Evolutionary conservation across 1,140 invertebrate species (phyloP), one percentile per base, ranked within the genome.

Genomic region (Drosophila sulfurigaster): DNA sequence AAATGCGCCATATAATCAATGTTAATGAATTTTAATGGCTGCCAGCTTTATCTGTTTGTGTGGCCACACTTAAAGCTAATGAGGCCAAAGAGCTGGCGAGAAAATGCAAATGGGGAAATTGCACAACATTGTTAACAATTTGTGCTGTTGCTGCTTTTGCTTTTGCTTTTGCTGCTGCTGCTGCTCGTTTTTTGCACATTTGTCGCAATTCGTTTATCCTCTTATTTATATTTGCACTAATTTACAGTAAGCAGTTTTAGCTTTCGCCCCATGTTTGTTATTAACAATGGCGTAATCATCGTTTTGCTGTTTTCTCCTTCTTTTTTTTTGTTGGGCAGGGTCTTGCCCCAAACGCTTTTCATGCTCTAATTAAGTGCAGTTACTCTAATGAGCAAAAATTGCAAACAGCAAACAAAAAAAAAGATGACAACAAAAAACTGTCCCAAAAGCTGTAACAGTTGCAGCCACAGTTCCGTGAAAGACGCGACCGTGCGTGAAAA

Each of bases 341-440:
- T 25, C 4, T 56, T 49, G 56, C 62, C 68, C 72, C 66, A 71
- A 51, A 79, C 73, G 72, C 45, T 78, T 60, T 67, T 65, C 77
- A 79, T 73, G 83, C 80, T 88, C 82, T 87, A 87, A 87, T 87
- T 87, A 87, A 87, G 77, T 87, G 82, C 79, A 87, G 82, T 87
- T 87, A 87, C 83, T 82, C 83, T 87, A 87, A 87, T 87, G 82
- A 87, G 82, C 82, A 87, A 87, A 87, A 87, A 87, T 87, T 62
- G 71, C 74, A 69, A 59, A 25, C 65, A 66, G 60, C 35, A 52
- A 52, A 46, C 46, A 57, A 4, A 51, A 62, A 62, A 25, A 25
- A 25, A 25, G 1, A 38, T 38, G 35, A 52, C 66, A 38, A 77
- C 41, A 57, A 69, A 75, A 82, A 82, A 73, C 65, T 76, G 80